Base-by-base conservation (phyloP, 2,888 invertebrate species). In the Lasioglossum pauxillum region DNA sequence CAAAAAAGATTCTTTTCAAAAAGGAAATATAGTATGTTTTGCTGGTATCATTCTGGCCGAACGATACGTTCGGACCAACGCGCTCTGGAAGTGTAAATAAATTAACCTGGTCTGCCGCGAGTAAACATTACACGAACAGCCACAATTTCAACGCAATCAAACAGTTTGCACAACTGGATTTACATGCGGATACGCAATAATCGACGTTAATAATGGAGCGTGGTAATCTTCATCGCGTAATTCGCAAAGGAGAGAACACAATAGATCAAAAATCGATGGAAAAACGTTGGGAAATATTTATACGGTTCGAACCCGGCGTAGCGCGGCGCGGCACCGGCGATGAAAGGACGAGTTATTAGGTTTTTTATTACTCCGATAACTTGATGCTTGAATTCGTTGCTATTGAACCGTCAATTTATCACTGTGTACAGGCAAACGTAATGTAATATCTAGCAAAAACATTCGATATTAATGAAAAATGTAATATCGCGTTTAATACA, bases 71-170 rank as follows among this genome's bases (percentile, higher is more conserved):
- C 71, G 75, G 57, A 57, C 75, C 60, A 84, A 78, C 75, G 67
- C 72, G 75, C 35, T 31, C 53, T 44, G 53, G 41, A 72, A 67
- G 79, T 64, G 84, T 84, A 84, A 85, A 85, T 85, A 78, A 85
- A 75, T 85, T 84, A 84, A 85, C 78, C 67, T 53, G 75, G 64
- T 64, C 44, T 53, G 79, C 75, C 84, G 53, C 72, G 84, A 78
- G 75, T 75, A 84, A 85, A 84, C 64, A 72, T 85, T 85, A 79
- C 84, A 72, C 79, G 78, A 72, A 53, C 84, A 78, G 75, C 79
- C 53, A 60, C 53, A 49, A 64, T 44, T 53, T 74, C 60, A 60
- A 78, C 19, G 57, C 46, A 64, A 78, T 57, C 84, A 75, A 84
- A 84, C 78, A 75, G 78, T 84, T 84, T 84, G 14, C 79, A 84